Conservation (phyloP, 2,888 invertebrate species). For the Athalia rosae region DNA sequence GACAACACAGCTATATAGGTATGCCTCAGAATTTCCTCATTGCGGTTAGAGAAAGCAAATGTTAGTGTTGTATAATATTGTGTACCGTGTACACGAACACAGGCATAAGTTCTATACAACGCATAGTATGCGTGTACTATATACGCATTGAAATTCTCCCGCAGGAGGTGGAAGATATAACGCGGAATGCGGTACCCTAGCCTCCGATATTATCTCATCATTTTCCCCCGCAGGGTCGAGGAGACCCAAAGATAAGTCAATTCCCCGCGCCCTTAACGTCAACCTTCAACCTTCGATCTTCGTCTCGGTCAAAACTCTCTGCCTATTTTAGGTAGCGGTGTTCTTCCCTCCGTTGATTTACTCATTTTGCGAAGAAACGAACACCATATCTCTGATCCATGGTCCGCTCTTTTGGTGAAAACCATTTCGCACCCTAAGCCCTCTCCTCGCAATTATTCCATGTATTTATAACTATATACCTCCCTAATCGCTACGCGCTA, state of each 20-base stretch:
- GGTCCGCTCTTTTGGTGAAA: not conserved
- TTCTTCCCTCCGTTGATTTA: not conserved
- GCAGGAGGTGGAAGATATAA: constrained; percentile 3
- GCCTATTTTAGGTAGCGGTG: not conserved
- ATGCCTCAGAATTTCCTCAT: too few species aligned
- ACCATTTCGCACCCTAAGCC: constrained; percentile 10
- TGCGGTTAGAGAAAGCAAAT: not conserved
- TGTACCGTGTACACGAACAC: too few species aligned
- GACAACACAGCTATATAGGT: too few species aligned
- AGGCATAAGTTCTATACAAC: too few species aligned
- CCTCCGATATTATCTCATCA: constrained; percentile 25
- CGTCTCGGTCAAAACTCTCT: not conserved
- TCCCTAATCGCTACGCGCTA: too few species aligned
- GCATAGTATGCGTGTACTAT: not conserved
- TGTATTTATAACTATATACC: not conserved
- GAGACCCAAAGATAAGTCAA: constrained; percentile 29
- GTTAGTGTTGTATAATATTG: not conserved
- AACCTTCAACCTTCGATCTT: constrained; percentile 28
- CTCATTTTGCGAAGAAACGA: not conserved
- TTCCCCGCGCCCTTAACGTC: constrained; percentile 24
- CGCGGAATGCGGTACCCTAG: constrained; percentile 13
- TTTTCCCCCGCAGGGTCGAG: constrained; percentile 18
- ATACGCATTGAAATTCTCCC: not conserved
- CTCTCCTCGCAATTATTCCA: not conserved
- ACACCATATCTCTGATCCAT: not conserved